Conservation (phyloP, 2,113 vertebrate species). For the Heterocephalus glaber region DNA sequence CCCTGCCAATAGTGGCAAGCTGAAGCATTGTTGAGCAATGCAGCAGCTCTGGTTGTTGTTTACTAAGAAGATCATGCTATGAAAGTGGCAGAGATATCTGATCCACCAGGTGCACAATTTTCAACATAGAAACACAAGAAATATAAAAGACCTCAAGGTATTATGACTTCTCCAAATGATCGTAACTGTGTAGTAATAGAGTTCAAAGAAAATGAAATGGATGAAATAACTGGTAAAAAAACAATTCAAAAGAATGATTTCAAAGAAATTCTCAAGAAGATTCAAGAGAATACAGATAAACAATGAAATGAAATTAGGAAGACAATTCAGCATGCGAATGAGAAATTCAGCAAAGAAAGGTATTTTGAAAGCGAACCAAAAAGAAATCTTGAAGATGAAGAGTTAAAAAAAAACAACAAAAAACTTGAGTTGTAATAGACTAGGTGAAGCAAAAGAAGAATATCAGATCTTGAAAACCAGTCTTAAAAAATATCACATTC, state of each 20-base stretch:
- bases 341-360: neutral
- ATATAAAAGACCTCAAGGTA: neutral
- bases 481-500: neutral
- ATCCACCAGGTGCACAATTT: neutral
- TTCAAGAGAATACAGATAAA: neutral
- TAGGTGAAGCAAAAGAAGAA: neutral
- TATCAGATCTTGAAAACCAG: neutral
- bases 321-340: neutral
- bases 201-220: neutral
- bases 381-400: neutral
- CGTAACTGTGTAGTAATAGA: too few species aligned
- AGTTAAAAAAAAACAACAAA: neutral
- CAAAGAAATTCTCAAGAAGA: neutral
- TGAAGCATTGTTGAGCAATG: neutral
- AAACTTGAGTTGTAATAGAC: neutral
- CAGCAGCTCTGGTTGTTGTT: neutral
- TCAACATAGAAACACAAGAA: neutral
- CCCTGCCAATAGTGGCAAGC: neutral
- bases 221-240: neutral
- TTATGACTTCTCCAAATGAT: neutral
- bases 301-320: neutral
- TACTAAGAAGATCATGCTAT: neutral
- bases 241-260: neutral
- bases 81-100: neutral
- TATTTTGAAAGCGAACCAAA: neutral